Base-by-base conservation (phyloP, 2,113 vertebrate genomes). In the Paracanthobrama guichenoti region DNA sequence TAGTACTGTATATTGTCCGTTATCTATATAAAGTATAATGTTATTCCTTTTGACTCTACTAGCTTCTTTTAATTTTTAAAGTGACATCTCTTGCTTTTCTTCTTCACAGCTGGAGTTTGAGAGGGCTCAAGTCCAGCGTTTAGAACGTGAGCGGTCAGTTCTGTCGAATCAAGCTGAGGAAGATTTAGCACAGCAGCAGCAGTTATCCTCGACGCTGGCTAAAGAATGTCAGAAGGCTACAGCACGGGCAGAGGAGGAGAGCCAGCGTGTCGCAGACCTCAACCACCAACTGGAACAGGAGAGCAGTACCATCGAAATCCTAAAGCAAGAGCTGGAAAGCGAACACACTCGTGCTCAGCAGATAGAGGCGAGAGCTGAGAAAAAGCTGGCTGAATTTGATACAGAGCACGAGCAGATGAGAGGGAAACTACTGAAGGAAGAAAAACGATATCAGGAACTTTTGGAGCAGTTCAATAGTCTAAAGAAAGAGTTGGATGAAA, bases 191-290 rank as follows among this genome's bases (percentile, higher is more conserved):
- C 96, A 96, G 67, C 96, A 99, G 91, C 96, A 98, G 87, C 95
- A 98, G 67, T 93, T 99, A 3, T 97, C 96, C 0, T 96, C 97
- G 9, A 91, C 94, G 89, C 95, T 99, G 76, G 94, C 95, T 3
- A 93, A 96, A 31, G 97, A 99, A 92, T 97, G 97, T 90, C 97
- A 98, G 92, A 96, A 94, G 48, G 97, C 97, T 90, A 96, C 91
- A 76, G 94, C 93, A 88, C 96, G 95, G 90, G 96, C 96, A 1
- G 92, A 95, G 20, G 96, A 99, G 89, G 98, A 99, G 88, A 95
- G 95, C 0, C 96, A 96, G 83, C 96, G 94, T 86, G 94, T 92
- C 0, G 93, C 93, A 0, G 95, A 97, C 39, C 89, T 99, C 86
- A 95, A 91, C 90, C 79, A 92, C 76, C 91, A 92, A 55, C 35